Base-by-base conservation (phyloP, 1,140 invertebrate genomes). In the Planococcus citri region DNA sequence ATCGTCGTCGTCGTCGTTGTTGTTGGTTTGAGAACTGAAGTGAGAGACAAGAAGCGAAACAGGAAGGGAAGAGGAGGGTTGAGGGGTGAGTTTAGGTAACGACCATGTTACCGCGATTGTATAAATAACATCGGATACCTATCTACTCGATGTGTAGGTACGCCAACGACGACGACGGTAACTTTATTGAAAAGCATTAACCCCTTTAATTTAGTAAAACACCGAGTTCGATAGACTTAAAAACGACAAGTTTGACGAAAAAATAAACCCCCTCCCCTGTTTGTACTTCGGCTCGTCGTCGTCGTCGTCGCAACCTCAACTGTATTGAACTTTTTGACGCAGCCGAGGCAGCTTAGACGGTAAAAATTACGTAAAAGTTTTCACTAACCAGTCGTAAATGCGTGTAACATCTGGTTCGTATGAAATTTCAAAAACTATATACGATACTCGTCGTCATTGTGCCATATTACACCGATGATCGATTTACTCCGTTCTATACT, bases 341-440 rank as follows among this genome's bases (percentile, higher is more conserved):
- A n/a, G n/a, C n/a, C n/a, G n/a, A n/a, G n/a, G n/a, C 29, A 33
- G 3, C 29, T 3, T 6, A 3, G 29, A 33, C 3, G 29, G 29
- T 12, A 51, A 51, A 51, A 51, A 51, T 51, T 51, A 51, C 41
- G 41, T 51, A 51, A 51, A 51, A 51, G 41, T 51, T 51, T 51
- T 20, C 41, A n/a, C n/a, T 20, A 51, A 20, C 10, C 41, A 3
- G 41, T 20, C 41, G 41, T 51, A 51, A 51, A 51, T 17, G 29
- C 29, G 33, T 37, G 41, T 51, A 51, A 51, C 41, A 51, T 51
- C 41, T 51, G 41, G 41, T 51, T 51, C 10, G n/a, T 17, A 51
- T 51, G 41, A 51, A 51, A 51, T 51, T 51, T 51, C 17, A 6
- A 6, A 51, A 33, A 33, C 29, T 33, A 33, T 33, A 51, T 17